Base-by-base conservation (phyloP, 2,797 vertebrate species). In the Valencia hispanica region DNA sequence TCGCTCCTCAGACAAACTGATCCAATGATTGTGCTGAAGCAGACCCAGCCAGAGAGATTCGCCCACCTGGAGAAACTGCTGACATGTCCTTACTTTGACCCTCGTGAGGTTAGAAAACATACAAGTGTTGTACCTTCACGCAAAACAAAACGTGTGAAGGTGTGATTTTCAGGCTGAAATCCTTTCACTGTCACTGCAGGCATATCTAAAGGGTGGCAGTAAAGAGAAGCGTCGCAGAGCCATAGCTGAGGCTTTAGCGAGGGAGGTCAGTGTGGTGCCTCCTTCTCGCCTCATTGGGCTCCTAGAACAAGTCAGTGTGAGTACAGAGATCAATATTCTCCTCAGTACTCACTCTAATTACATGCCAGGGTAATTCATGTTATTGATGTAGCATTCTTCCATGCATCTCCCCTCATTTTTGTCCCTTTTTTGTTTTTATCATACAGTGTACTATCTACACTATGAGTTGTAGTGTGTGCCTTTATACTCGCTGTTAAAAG, bases 1-100 rank as follows among this genome's bases (percentile, higher is more conserved):
- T 99, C 97, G 0, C 95, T 99, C 59, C 93, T 99, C 87, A 96
- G 97, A 73, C 98, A 99, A 74, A 99, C 97, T 0, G 98, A 99
- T 84, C 98, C 98, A 1, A 99, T 99, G 98, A 99, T 99, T 89
- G 98, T 99, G 98, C 80, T 99, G 76, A 99, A 99, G 84, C 97
- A 99, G 85, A 99, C 97, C 4, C 97, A 98, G 86, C 96, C 96
- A 0, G 96, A 98, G 90, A 94, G 98, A 36, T 99, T 97, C 88
- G 94, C 95, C 79, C 98, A 98, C 85, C 90, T 99, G 8, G 97
- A 99, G 88, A 97, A 96, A 81, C 96, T 99, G 80, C 94, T 99
- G 51, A 97, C 97, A 0, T 94, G 97, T 63, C 97, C 97, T 65
- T 98, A 98, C 87, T 99, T 99, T 86, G 98, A 99, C 92, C 97